phyloP scores from a whole-genome alignment of 30 jellyfish, hydroid and myxozoan genomes.

The Hydractinia symbiolongicarpus region DNA sequence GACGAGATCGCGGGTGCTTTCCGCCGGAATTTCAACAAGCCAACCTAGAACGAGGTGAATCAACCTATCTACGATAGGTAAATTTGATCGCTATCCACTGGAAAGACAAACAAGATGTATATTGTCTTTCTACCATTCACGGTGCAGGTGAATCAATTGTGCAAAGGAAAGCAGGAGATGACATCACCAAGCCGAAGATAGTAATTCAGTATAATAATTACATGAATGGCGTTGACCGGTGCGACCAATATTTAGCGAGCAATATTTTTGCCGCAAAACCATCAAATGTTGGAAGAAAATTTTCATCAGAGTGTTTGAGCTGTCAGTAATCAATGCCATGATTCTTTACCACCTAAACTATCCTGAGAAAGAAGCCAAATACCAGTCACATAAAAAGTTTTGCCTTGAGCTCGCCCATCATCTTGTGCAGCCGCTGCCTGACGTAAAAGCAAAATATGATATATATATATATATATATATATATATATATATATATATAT shows the following conservation, averaged over 20 bases:
- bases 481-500: too few relatives aligned
- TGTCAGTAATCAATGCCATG: too few relatives aligned
- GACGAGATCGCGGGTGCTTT: neutral
- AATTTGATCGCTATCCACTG: slow-evolving; percentile 16
- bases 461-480: too few relatives aligned
- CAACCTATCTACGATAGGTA: neutral
- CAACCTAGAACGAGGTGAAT: neutral
- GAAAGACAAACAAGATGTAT: slow-evolving; percentile 28
- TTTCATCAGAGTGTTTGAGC: too few relatives aligned
- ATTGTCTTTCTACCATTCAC: neutral
- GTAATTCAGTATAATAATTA: neutral
- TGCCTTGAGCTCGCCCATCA: too few relatives aligned
- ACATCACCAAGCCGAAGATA: neutral
- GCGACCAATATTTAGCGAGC: neutral
- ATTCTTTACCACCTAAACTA: too few relatives aligned
- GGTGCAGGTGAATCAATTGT: neutral
- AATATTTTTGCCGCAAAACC: neutral
- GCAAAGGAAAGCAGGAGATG: neutral
- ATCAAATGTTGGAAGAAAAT: slow-evolving; percentile 40
- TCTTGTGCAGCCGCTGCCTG: too few relatives aligned
- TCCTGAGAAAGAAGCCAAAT: too few relatives aligned
- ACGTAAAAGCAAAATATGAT: too few relatives aligned
- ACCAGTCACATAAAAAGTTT: too few relatives aligned
- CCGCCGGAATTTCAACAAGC: neutral
- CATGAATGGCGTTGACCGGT: slow-evolving; percentile 16